A percentile compares a stretch with the other conserved stretches of the same genome.
Evolutionary conservation across 2,888 invertebrate species (phyloP).

Genomic region (Nemotelus nigrinus): DNA sequence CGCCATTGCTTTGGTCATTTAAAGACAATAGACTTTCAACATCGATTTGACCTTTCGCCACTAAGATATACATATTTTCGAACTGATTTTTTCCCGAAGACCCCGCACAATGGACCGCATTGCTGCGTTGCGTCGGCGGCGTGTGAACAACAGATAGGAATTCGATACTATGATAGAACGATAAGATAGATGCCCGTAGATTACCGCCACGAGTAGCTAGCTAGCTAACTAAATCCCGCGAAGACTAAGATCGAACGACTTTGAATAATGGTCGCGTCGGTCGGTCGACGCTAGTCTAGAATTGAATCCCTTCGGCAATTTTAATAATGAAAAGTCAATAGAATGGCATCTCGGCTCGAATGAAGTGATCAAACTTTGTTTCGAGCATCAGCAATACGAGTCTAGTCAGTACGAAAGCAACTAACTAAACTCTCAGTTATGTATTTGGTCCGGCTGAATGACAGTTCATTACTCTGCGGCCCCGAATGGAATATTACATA

Average conservation of each 20-base stretch:
- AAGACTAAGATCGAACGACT: conserved; percentile 10
- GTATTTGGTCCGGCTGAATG: conserved; percentile 13
- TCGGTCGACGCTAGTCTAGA: background rate
- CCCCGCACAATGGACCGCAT: background rate
- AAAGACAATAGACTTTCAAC: conserved; percentile 15
- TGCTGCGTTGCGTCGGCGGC: background rate
- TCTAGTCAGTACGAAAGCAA: background rate
- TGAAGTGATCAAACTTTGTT: background rate
- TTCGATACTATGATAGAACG: conserved; percentile 17
- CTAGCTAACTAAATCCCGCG: background rate
- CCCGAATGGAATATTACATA: conserved; percentile 8
- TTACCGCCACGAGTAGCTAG: background rate
- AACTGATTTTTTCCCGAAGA: too few relatives aligned
- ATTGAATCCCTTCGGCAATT: conserved; percentile 2
- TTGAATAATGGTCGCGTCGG: conserved; percentile 6
- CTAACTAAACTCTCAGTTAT: conserved; percentile 20
- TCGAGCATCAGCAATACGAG: background rate
- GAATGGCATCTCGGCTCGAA: background rate
- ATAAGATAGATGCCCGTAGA: conserved; percentile 19
- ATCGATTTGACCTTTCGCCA: conserved; percentile 24
- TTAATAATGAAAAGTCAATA: conserved; percentile 4
- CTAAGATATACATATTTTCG: background rate
- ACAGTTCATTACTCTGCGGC: conserved; percentile 37
- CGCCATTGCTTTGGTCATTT: background rate
- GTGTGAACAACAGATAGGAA: conserved; percentile 38